phyloP scores from a whole-genome alignment of 2,113 vertebrate species.

The Astur gentilis region DNA sequence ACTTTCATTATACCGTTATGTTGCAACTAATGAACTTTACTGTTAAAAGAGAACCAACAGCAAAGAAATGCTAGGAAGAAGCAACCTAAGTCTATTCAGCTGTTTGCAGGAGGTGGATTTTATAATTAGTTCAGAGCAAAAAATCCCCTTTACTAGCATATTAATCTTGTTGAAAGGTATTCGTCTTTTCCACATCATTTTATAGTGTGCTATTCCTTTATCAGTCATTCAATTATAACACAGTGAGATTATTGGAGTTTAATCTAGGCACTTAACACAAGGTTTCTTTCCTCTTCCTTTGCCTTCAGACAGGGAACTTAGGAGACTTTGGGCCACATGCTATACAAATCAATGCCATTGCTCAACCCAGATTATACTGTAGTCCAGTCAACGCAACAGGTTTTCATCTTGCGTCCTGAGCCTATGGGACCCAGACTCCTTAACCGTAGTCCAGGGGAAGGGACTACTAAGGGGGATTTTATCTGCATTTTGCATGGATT shows the following conservation, averaged over 20 bases:
- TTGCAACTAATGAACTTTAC: background rate
- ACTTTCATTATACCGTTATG: background rate
- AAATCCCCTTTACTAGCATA: background rate
- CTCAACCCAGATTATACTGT: background rate
- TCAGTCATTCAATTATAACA: background rate
- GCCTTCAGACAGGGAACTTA: background rate
- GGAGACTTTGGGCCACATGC: background rate
- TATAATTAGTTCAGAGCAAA: background rate
- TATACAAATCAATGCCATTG: background rate
- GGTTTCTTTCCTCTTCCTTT: background rate
- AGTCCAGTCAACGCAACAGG: background rate
- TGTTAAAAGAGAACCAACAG: background rate
- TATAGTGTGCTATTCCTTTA: background rate
- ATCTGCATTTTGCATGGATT: background rate
- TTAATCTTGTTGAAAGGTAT: background rate
- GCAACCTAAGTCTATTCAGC: background rate
- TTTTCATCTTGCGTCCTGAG: background rate
- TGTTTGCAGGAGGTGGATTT: background rate
- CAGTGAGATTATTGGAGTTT: background rate
- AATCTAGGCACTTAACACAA: background rate
- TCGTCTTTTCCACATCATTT: background rate
- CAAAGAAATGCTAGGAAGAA: background rate
- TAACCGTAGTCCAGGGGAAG: background rate
- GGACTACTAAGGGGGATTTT: background rate
- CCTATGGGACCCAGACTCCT: fast-evolving